Percentiles rank a stretch among this genome's conserved stretches.
These are phyloP conservation scores for Melanostigma gelatinosum DNA, from an alignment of 2,113 vertebrate species.

Conservation along the genomic window DNA sequence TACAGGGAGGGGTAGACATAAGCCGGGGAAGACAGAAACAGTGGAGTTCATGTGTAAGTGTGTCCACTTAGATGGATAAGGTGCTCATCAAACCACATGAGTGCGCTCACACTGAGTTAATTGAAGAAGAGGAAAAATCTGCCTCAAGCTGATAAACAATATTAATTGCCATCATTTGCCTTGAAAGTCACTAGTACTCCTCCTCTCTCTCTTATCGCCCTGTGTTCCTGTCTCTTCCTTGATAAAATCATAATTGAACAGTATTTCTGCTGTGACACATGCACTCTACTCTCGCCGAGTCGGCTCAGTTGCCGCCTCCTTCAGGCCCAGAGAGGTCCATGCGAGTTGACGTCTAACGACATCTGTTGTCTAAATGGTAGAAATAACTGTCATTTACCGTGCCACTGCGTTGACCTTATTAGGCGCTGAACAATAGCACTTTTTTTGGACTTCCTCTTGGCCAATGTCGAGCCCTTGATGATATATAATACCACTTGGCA, in stretches of 20 bases:
- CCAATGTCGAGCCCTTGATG: constrained; percentile 82
- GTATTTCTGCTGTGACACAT: constrained; percentile 10
- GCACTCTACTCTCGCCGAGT: constrained; percentile 5
- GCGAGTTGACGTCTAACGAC: constrained; percentile 79
- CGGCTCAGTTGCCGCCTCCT: constrained; percentile 48
- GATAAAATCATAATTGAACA: not conserved
- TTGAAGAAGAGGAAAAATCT: constrained; percentile 57
- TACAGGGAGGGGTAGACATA: not conserved
- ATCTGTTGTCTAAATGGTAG: constrained; percentile 83
- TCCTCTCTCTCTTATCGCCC: constrained; percentile 3
- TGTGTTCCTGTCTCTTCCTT: constrained; percentile 6
- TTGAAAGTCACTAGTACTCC: constrained; percentile 36
- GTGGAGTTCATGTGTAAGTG: constrained; percentile 15
- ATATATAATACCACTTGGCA: constrained; percentile 93
- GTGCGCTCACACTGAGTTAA: constrained; percentile 64
- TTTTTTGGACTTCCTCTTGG: constrained; percentile 84
- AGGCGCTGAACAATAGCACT: constrained; percentile 84
- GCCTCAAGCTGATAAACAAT: constrained; percentile 66
- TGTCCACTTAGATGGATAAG: constrained; percentile 59
- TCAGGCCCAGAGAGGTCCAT: constrained; percentile 19
- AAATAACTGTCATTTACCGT: constrained; percentile 90
- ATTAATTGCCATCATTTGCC: constrained; percentile 65
- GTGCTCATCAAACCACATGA: constrained; percentile 59
- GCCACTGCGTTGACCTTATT: constrained; percentile 90
- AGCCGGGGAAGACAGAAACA: not conserved